Conservation (phyloP, 1,140 invertebrate species). For the Nephila pilipes region DNA sequence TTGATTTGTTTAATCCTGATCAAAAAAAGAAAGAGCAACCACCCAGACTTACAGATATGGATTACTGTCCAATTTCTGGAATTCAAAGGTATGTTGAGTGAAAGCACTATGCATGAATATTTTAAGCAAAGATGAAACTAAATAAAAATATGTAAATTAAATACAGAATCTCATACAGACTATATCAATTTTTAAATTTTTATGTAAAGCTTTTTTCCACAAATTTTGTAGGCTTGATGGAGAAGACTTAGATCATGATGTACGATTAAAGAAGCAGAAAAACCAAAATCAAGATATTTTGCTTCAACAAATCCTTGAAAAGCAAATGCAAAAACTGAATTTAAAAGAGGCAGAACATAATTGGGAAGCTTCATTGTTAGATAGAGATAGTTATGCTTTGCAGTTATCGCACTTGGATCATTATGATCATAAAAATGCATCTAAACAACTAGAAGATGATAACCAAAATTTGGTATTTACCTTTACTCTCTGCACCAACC, state of each 20-base stretch:
- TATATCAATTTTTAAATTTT: no score
- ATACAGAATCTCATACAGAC: no score
- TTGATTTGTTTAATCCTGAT: constrained; percentile 92
- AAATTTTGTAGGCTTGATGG: constrained; percentile 89
- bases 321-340: constrained; percentile 84
- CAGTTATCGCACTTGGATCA: constrained; percentile 80
- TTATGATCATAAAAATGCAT: constrained; percentile 81
- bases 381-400: constrained; percentile 81
- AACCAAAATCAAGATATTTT: constrained; percentile 90
- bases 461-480: constrained; percentile 87
- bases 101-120: no score
- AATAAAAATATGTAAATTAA: no score
- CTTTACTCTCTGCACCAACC: not conserved
- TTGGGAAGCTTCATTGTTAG: constrained; percentile 80
- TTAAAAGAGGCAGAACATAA: constrained; percentile 83
- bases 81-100: constrained; percentile 84
- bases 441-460: constrained; percentile 87
- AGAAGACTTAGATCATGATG: constrained; percentile 86
- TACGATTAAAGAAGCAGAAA: constrained; percentile 86
- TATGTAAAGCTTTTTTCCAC: no score
- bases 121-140: no score
- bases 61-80: constrained; percentile 87
- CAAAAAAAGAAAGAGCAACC: constrained; percentile 88
- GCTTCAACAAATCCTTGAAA: constrained; percentile 84
- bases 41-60: constrained; percentile 86